Evolutionary conservation across 2,113 vertebrate species (phyloP).

Genomic region (Aptenodytes forsteri): DNA sequence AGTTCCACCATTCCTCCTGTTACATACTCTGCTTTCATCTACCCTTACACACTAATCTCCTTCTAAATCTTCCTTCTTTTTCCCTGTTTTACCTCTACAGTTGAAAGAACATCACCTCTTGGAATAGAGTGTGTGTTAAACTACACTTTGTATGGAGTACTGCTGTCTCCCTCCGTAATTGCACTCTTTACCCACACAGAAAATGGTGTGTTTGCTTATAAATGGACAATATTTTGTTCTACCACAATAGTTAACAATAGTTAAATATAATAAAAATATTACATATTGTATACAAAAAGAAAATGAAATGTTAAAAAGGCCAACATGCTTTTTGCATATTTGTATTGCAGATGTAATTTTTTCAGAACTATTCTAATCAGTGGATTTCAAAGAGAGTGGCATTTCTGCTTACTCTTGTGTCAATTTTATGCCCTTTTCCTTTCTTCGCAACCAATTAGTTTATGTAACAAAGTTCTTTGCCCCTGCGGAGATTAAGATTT

Average conservation of each 20-base stretch:
- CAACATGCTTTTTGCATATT: neutral
- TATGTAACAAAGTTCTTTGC: neutral
- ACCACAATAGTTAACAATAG: neutral
- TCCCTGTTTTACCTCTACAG: neutral
- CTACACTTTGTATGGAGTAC: neutral
- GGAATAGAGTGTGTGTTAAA: neutral
- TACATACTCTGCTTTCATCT: neutral
- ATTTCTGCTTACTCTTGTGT: neutral
- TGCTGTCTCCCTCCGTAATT: neutral
- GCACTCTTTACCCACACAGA: neutral
- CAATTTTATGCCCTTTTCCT: neutral
- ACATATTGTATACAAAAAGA: neutral
- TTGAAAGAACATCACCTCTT: neutral
- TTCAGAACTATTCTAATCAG: neutral
- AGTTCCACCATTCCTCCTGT: neutral
- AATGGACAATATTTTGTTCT: neutral
- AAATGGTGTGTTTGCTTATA: neutral
- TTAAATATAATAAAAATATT: neutral
- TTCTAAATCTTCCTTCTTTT: neutral
- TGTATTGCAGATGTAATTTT: neutral
- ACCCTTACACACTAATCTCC: neutral
- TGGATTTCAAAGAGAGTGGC: neutral
- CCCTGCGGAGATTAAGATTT: neutral
- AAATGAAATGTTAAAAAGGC: neutral
- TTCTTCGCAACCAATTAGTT: neutral